Evolutionary conservation across 2,888 invertebrate species (phyloP), one percentile per base, ranked within the genome.

Genomic region (Folsomia manolachei): DNA sequence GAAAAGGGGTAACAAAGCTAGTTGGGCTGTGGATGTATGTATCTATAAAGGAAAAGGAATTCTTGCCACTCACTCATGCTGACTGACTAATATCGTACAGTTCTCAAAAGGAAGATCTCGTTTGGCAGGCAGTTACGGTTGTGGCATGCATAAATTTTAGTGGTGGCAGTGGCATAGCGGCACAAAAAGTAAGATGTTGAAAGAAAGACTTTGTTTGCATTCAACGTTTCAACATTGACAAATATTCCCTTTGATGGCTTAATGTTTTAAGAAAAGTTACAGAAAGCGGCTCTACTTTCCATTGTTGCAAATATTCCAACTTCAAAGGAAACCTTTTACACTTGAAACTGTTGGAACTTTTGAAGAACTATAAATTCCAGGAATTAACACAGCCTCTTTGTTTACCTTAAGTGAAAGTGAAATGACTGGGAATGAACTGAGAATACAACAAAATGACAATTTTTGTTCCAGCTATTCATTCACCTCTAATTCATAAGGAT

Each of bases 371-470:
- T 11, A 19, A 56, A 19, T 21, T 21, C 21, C 7, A 4, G 56
- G 56, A 56, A 56, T 56, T 56, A 56, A 56, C 56, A 56, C 56
- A 56, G n/a, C 19, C 56, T 56, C 56, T 56, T 56, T 56, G 56
- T 56, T 56, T 56, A 56, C 56, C 56, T 56, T 56, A 56, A 56
- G 56, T 56, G 51, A 51, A 51, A 51, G 51, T 51, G 56, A 56
- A 56, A 56, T 56, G 56, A 56, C 56, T 56, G 56, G 56, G 56
- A 56, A 56, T 56, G 56, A 56, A 56, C 56, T 56, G 56, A n/a
- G n/a, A 21, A n/a, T n/a, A n/a, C n/a, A 56, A 39, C 39, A 39
- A 4, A 39, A 39, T 39, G 14, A 14, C 39, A 39, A 39, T 39
- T 39, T 39, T 14, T 39, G 7, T 14, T 39, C 39, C 39, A 39